Conservation (phyloP, 2,888 invertebrate species). For the Mesorhabditis belari region DNA sequence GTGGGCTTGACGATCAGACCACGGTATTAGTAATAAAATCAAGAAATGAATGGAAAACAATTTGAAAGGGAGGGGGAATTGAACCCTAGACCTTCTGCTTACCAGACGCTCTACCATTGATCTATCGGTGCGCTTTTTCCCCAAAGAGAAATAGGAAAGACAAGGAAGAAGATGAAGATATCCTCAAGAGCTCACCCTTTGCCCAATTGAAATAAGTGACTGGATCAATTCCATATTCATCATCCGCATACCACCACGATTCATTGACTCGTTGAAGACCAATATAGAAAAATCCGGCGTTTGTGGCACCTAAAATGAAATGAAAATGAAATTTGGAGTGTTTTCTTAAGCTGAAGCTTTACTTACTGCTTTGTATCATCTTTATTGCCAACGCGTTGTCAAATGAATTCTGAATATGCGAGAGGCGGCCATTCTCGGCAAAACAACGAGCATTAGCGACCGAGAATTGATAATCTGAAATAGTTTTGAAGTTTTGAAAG, state of each 20-base stretch:
- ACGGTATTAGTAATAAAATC: too few relatives aligned
- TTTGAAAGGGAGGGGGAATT: too few relatives aligned
- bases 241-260: neutral
- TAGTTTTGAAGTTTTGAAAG: too few relatives aligned
- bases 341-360: neutral
- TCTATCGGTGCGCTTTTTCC: too few relatives aligned
- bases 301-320: neutral
- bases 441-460: neutral
- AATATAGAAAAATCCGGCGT: neutral
- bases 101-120: too few relatives aligned
- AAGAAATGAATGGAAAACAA: too few relatives aligned
- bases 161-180: too few relatives aligned
- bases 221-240: neutral
- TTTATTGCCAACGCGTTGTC: neutral
- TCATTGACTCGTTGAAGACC: neutral
- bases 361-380: neutral
- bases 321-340: neutral
- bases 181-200: neutral
- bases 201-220: neutral
- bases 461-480: too few relatives aligned
- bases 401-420: neutral
- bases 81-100: too few relatives aligned
- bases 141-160: too few relatives aligned
- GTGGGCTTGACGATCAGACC: too few relatives aligned
- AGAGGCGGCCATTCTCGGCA: neutral